Percentiles rank a stretch among this genome's conserved stretches.
These are phyloP conservation scores for Paraplagusia blochii DNA, from an alignment of 2,113 vertebrate genomes.

Conservation along the genomic window DNA sequence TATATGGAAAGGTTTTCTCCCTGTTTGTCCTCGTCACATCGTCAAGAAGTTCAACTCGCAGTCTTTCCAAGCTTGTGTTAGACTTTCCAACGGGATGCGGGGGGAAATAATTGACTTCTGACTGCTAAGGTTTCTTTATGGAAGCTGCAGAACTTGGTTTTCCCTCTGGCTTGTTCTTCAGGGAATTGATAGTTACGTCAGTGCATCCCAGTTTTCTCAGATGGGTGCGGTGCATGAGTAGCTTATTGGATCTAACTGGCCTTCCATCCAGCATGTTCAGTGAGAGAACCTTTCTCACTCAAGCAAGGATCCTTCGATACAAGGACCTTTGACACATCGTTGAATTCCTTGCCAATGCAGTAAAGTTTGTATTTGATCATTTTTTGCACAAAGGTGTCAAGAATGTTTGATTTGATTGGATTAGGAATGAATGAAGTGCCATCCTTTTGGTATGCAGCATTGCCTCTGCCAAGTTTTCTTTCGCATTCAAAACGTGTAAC, in stretches of 20 bases:
- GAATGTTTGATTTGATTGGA: neutral
- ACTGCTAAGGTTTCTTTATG: neutral
- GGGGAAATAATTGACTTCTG: neutral
- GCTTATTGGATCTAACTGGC: neutral
- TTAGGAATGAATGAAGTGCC: neutral
- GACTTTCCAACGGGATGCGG: neutral
- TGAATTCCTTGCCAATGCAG: neutral
- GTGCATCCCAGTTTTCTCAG: neutral
- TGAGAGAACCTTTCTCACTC: neutral
- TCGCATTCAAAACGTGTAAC: too few species aligned
- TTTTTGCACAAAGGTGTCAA: neutral
- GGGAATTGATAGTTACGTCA: neutral
- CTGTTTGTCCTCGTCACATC: neutral
- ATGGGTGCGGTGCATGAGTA: neutral
- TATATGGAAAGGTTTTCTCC: constrained; percentile 3
- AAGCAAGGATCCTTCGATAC: neutral
- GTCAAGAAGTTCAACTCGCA: neutral
- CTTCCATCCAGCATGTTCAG: neutral
- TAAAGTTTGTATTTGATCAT: neutral
- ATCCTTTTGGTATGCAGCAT: neutral
- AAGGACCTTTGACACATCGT: neutral
- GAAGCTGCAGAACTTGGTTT: neutral
- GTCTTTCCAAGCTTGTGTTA: neutral
- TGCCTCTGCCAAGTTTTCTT: neutral
- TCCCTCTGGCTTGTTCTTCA: neutral